Evolutionary conservation across 2,797 vertebrate genomes (phyloP), one percentile per base, ranked within the genome.

Genomic region (Cryptoblepharus egeriae): DNA sequence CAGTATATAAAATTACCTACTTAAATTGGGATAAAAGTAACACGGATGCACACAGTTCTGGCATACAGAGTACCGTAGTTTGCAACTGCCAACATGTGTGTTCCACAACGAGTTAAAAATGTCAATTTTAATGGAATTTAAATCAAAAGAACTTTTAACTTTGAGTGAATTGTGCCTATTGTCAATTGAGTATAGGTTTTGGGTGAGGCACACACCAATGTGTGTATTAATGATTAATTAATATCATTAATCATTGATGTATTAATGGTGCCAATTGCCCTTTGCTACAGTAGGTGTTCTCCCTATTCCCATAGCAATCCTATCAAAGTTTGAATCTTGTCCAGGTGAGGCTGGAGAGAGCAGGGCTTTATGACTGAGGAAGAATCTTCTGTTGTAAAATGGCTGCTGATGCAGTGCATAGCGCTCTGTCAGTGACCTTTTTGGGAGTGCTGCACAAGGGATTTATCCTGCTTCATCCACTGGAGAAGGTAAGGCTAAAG

Each of bases 21-120:
- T 60, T 75, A 74, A 49, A 84, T 84, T 74, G 68, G 68, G 61
- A 52, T 55, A 74, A 49, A 16, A 60, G 63, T 67, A 79, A 78
- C n/a, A 65, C 73, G 49, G 35, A 32, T 57, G 67, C 60, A 49
- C 35, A 67, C 32, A 35, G 13, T 65, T 65, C 15, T 76, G 65
- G 74, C 74, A 69, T 58, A 13, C 26, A 18, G 1, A 22, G 49
- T n/a, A n/a, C n/a, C n/a, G n/a, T 18, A 52, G 13, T 65, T 75
- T 82, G 80, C 68, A 75, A 67, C 67, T 49, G 26, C 37, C n/a
- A 15, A 11, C 30, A 28, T n/a, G 15, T 30, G 58, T 81, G 49
- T 81, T 73, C 60, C 30, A 65, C 61, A 5, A 55, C 67, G 57
- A 68, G 28, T 30, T 60, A 60, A 45, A 39, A 35, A 68, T 42